Percentiles rank a stretch among this genome's conserved stretches.
Conservation (phyloP, 2,888 invertebrate species). For the Drosophila subsilvestris region DNA sequence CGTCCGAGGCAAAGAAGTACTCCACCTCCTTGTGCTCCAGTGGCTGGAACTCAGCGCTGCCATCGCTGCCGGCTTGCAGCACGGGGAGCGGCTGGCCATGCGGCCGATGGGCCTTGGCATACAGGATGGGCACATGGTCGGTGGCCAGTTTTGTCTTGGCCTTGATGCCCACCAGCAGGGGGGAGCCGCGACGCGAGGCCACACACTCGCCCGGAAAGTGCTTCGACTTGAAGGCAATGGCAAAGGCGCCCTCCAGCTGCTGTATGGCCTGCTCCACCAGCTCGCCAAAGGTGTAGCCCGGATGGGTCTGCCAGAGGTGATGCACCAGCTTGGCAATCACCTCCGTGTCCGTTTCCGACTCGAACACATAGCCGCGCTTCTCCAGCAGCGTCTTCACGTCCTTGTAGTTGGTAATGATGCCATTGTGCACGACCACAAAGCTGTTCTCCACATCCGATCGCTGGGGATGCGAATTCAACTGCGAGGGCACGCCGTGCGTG, state of each 20-base stretch:
- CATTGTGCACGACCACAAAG: conserved; percentile 96
- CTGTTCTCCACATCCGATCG: conserved; percentile 93
- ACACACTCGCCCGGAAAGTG: conserved; percentile 98
- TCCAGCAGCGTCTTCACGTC: conserved; percentile 94
- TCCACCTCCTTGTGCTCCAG: conserved; percentile 96
- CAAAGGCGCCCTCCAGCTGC: conserved; percentile 99
- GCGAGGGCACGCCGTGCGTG: conserved; percentile 97
- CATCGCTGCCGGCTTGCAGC: conserved; percentile 85
- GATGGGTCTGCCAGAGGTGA: conserved; percentile 95
- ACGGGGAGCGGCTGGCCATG: conserved; percentile 87
- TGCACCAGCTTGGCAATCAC: conserved; percentile 98
- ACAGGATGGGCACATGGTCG: conserved; percentile 98
- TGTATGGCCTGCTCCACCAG: conserved; percentile 97
- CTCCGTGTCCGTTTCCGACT: conserved; percentile 99
- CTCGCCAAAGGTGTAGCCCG: conserved; percentile 95
- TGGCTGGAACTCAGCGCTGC: conserved; percentile 96
- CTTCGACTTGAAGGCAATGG: conserved; percentile 97
- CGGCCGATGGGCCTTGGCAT: conserved; percentile 88
- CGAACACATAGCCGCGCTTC: conserved; percentile 95
- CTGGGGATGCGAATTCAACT: conserved; percentile 98
- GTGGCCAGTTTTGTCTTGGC: conserved; percentile 96
- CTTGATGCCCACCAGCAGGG: conserved; percentile 98
- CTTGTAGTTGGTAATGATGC: conserved; percentile 99
- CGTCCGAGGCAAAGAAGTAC: conserved; percentile 99
- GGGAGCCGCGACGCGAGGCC: conserved; percentile 97